These are phyloP conservation scores for Nymphalis urticae DNA, from an alignment of 2,888 invertebrate genomes.

Conservation along the genomic window DNA sequence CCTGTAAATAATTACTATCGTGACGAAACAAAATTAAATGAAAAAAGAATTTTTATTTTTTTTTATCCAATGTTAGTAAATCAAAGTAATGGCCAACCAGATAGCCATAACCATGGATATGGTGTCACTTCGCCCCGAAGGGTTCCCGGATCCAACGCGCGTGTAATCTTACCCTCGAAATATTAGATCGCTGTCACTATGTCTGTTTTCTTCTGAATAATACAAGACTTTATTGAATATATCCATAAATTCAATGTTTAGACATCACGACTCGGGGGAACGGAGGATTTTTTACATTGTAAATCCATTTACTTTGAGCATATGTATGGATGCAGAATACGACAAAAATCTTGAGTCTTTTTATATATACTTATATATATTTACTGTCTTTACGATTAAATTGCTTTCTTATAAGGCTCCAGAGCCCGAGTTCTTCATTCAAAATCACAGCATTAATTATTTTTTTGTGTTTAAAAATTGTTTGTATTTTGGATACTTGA, in stretches of 20 bases:
- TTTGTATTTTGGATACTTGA: no score
- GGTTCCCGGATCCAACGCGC: background rate
- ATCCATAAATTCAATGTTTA: conserved; percentile 4
- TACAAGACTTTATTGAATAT: background rate
- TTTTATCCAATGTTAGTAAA: background rate
- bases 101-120: conserved; percentile 7
- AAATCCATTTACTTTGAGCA: background rate
- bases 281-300: conserved; percentile 1
- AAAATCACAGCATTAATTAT: no score
- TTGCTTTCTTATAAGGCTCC: no score
- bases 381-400: no score
- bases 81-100: conserved; percentile 3
- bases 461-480: no score
- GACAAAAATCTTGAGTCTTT: background rate
- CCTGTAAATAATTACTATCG: no score
- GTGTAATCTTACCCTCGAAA: conserved; percentile 20
- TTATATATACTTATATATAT: background rate
- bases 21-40: no score
- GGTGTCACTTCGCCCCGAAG: conserved; percentile 18
- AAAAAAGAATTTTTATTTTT: background rate
- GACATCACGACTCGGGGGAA: background rate
- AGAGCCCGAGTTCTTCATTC: no score
- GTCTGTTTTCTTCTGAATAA: conserved; percentile 8
- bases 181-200: conserved; percentile 14
- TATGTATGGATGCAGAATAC: background rate